Percentiles rank a stretch among this genome's conserved stretches.
Conservation (phyloP, 2,888 invertebrate genomes). For the Esperia sulphurella region DNA sequence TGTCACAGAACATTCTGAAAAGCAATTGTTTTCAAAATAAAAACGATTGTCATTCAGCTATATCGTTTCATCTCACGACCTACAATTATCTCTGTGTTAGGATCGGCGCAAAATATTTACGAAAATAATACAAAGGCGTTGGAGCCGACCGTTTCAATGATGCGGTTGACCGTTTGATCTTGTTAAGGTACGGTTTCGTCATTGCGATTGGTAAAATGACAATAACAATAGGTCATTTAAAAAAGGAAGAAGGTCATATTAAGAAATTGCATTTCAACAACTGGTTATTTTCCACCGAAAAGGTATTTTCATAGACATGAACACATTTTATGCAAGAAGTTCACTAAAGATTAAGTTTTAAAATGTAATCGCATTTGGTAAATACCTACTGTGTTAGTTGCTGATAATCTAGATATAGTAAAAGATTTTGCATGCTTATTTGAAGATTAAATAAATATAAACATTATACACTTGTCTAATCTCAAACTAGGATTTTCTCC, state of each 20-base stretch:
- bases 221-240: not conserved
- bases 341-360: no score
- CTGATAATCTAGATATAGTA: no score
- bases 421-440: no score
- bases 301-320: no score
- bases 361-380: no score
- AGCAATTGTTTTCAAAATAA: slow-evolving; percentile 44
- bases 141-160: slow-evolving; percentile 25
- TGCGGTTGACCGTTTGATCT: slow-evolving; percentile 52
- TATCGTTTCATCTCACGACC: slow-evolving; percentile 51
- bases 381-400: no score
- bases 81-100: slow-evolving; percentile 27
- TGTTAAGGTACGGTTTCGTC: slow-evolving; percentile 35
- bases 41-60: slow-evolving; percentile 47
- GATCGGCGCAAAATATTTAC: slow-evolving; percentile 69
- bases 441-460: no score
- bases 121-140: slow-evolving; percentile 43
- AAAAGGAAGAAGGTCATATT: not conserved
- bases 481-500: no score
- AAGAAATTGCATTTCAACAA: no score
- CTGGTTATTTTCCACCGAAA: no score
- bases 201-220: slow-evolving; percentile 7
- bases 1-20: not conserved
- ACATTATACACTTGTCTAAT: no score
- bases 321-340: no score